Evolutionary conservation across 1,140 invertebrate species (phyloP).

Genomic region (Solenopsis invicta): DNA sequence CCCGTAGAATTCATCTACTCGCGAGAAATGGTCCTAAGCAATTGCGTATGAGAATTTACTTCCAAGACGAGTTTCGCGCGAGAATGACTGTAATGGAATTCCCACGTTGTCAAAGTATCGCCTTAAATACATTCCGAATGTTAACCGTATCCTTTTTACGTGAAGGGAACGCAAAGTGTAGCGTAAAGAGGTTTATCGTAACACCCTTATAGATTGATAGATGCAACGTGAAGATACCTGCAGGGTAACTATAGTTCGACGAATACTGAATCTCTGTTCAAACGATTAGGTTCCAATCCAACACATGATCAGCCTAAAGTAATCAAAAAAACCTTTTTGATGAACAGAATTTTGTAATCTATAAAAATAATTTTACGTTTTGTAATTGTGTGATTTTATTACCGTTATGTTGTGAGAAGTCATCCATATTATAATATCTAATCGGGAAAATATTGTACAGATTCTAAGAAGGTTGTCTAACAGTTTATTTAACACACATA

Average conservation of each 20-base stretch:
- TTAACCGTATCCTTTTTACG: slow-evolving; percentile 52
- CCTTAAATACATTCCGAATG: slow-evolving; percentile 61
- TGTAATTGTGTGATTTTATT: slow-evolving; percentile 52
- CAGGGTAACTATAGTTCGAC: not conserved
- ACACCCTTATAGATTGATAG: not conserved
- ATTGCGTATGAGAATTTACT: slow-evolving; percentile 28
- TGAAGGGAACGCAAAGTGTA: not conserved
- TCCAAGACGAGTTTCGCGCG: slow-evolving; percentile 21
- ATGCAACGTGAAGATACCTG: not conserved
- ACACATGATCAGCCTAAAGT: slow-evolving; percentile 13
- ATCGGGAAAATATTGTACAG: slow-evolving; percentile 9
- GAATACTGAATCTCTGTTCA: not conserved
- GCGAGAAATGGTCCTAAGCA: slow-evolving; percentile 67
- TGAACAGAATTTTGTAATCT: slow-evolving; percentile 15
- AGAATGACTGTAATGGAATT: slow-evolving; percentile 35
- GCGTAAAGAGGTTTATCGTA: not conserved
- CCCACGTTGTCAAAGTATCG: slow-evolving; percentile 63
- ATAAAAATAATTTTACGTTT: slow-evolving; percentile 29
- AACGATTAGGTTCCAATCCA: slow-evolving; percentile 18
- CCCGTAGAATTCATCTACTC: slow-evolving; percentile 66
- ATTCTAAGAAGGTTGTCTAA: not conserved
- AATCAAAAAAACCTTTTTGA: slow-evolving; percentile 48
- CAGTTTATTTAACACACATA: slow-evolving; percentile 20
- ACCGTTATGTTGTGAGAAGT: not conserved
- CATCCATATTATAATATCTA: slow-evolving; percentile 3